Conservation (phyloP, 2,888 invertebrate species). For the Cerastis leucographa region DNA sequence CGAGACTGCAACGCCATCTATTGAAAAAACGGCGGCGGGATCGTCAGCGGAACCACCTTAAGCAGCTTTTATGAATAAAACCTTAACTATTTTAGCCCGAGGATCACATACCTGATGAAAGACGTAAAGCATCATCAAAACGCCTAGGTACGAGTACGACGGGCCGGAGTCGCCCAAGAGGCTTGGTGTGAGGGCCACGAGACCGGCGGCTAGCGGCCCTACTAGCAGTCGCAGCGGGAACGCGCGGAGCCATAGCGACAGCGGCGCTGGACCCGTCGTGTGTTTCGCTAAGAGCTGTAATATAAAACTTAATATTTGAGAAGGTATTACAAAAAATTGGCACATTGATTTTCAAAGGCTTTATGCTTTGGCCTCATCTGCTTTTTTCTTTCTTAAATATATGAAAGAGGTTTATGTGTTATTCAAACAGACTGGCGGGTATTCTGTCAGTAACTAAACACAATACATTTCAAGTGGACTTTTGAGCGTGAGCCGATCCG, state of each 20-base stretch:
- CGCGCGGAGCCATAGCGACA: constrained; percentile 96
- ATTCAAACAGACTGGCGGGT: background rate
- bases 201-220: constrained; percentile 94
- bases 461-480: background rate
- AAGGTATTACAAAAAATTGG: background rate
- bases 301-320: background rate
- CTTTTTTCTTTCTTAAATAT: background rate
- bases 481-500: background rate
- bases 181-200: constrained; percentile 96
- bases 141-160: constrained; percentile 93
- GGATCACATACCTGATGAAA: constrained; percentile 94
- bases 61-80: background rate
- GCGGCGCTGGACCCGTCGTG: constrained; percentile 96
- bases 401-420: background rate
- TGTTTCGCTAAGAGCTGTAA: constrained; percentile 90
- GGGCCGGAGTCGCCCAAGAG: constrained; percentile 90
- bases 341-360: background rate
- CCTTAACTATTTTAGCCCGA: background rate
- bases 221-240: constrained; percentile 96
- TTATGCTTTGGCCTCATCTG: background rate
- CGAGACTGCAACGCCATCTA: too few relatives aligned
- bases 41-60: too few relatives aligned
- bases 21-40: too few relatives aligned
- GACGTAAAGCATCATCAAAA: constrained; percentile 95
- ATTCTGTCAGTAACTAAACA: too few relatives aligned